Base-by-base conservation (phyloP, 2,888 invertebrate species). In the Caenorhabditis sp. region DNA sequence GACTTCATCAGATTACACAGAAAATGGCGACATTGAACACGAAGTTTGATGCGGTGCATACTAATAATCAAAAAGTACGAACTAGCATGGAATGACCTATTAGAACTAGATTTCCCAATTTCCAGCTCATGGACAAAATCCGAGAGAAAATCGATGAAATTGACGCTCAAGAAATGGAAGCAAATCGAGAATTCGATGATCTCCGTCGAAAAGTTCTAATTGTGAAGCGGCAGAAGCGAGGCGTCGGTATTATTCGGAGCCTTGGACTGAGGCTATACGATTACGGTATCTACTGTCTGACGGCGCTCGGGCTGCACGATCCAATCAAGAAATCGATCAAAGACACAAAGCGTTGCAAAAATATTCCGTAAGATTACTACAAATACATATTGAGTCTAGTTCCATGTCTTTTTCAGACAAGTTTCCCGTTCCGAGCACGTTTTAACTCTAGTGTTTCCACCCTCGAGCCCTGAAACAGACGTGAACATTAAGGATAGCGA, bases 61-160 rank as follows among this genome's bases (percentile, higher is more conserved):
- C 37, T 15, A 47, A 50, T 28, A 80, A 80, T 71, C 80, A 58
- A 24, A 44, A 62, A 15, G 77, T 62, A 11, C 2, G 40, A 15
- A 24, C 18, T 11, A 26, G n/a, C n/a, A n/a, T n/a, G 13, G 15
- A 35, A 18, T 32, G n/a, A 24, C 18, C n/a, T 2, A 15, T 26
- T 4, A 24, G 32, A 32, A 32, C 9, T 11, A 26, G 13, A 2
- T 3, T 24, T 51, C 3, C 24, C 13, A 5, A 15, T 56, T 78
- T 28, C n/a, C 56, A 78, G 69, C 22, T 69, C 28, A 24, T 69
- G 15, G 69, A 74, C 15, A 80, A 80, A 53, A 53, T 80, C 4
- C 64, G 44, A 6, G 80, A 74, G 32, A 62, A 69, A 51, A 28
- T 80, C 18, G 74, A 74, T 35, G 69, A 69, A 51, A 64, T 74